Percentiles rank a stretch among this genome's conserved stretches.
Conservation (phyloP, 2,797 vertebrate genomes). For the Aulostomus chinensis region DNA sequence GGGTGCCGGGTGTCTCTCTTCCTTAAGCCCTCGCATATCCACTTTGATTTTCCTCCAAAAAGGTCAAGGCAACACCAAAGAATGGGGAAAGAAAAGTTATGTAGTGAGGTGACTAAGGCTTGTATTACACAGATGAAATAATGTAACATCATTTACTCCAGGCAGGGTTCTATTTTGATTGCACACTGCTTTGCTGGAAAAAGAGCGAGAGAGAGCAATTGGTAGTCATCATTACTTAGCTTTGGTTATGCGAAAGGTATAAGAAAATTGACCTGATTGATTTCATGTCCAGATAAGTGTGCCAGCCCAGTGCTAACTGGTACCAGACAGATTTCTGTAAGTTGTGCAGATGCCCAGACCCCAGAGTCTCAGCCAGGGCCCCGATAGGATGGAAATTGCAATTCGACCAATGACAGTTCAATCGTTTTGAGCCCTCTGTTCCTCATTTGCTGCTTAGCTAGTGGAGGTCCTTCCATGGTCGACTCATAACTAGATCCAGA, state of each 20-base stretch:
- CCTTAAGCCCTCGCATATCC: slow-evolving; percentile 56
- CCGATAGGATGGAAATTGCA: slow-evolving; percentile 77
- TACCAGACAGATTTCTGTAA: slow-evolving; percentile 78
- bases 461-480: slow-evolving; percentile 82
- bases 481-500: slow-evolving; percentile 89
- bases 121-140: slow-evolving; percentile 55
- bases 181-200: slow-evolving; percentile 36
- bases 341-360: slow-evolving; percentile 65
- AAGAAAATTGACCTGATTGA: slow-evolving; percentile 78
- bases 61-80: slow-evolving; percentile 48
- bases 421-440: slow-evolving; percentile 86
- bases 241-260: slow-evolving; percentile 74
- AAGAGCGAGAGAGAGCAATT: slow-evolving; percentile 55
- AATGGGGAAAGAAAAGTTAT: slow-evolving; percentile 42
- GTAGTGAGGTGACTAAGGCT: slow-evolving; percentile 57
- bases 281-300: slow-evolving; percentile 85
- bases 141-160: slow-evolving; percentile 31
- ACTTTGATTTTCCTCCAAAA: slow-evolving; percentile 55
- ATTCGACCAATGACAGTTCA: slow-evolving; percentile 90
- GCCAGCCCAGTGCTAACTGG: slow-evolving; percentile 73
- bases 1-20: slow-evolving; percentile 46
- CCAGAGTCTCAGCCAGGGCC: slow-evolving; percentile 17
- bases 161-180: slow-evolving; percentile 46
- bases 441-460: slow-evolving; percentile 88
- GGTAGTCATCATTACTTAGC: slow-evolving; percentile 78